A percentile compares a stretch with the other conserved stretches of the same genome.
Conservation (phyloP, 2,113 vertebrate genomes). For the Neotragus moschatus region DNA sequence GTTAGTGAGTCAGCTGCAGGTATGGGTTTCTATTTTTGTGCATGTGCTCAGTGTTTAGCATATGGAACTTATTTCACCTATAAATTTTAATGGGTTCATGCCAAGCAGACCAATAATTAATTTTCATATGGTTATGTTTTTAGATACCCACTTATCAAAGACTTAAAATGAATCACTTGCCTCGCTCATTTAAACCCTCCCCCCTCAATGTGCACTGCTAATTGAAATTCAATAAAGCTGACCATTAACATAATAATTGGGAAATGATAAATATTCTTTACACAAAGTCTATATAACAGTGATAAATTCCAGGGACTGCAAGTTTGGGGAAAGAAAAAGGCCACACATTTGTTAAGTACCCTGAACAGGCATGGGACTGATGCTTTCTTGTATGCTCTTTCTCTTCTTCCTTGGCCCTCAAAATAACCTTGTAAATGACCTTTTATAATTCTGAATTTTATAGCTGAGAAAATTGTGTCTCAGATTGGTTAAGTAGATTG, state of each 20-base stretch:
- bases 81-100: not conserved
- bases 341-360: not conserved
- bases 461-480: slow-evolving; percentile 5
- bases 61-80: not conserved
- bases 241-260: not conserved
- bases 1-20: not conserved
- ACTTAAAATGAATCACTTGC: not conserved
- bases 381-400: not conserved
- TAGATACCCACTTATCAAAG: not conserved
- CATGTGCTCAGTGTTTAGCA: not conserved
- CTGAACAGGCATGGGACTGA: not conserved
- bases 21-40: not conserved
- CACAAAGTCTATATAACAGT: not conserved
- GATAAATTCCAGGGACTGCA: not conserved
- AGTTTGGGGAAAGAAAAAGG: not conserved
- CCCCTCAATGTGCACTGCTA: not conserved
- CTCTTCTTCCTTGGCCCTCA: not conserved
- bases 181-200: not conserved
- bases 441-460: slow-evolving; percentile 23
- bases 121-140: not conserved
- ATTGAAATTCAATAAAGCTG: not conserved
- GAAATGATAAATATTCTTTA: not conserved
- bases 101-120: not conserved
- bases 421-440: not conserved
- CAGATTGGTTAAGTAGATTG: not conserved